Base-by-base conservation (phyloP, 1,140 invertebrate genomes). In the Hirudo medicinalis region DNA sequence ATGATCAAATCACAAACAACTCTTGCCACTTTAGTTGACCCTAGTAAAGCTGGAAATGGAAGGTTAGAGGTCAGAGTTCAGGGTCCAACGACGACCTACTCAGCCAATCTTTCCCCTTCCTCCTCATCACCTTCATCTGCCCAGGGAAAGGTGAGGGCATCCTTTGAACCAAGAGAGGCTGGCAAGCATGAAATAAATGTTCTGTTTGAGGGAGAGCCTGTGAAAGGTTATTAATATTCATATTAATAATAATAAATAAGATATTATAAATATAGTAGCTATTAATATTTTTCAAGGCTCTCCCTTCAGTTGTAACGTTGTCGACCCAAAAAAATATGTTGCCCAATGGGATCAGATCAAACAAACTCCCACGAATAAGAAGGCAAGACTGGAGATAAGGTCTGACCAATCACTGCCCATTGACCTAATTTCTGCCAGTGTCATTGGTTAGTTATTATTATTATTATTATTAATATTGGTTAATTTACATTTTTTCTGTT, bases 171-270 rank as follows among this genome's bases (percentile, higher is more conserved):
- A 5, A 73, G 75, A 8, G 76, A 78, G 57, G 54, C 75, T 13
- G 78, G 79, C 0, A 69, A 54, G 36, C 79, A 82, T 69, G 69
- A 89, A 78, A 91, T 98, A 5, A 94, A 93, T 76, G 94, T 98
- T 71, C 92, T 90, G 13, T 98, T 97, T 81, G 97, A 98, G 78
- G 93, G 95, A 74, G 90, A 94, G 77, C 86, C 90, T 71, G 90
- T 96, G 15, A 89, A 90, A 75, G 86, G 87, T 88, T 73, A 74
- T 78, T 73, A 29, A 32, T 25, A 63, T 63, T 63, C 11, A 13
- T 63, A 25, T 8, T 25, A 63, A 25, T 63, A 19, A n/a, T 32
- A 25, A 25, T 63, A 13, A 63, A 22, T 25, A 63, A 1, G 4
- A 11, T 49, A 49, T 49, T 15, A 49, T 15, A 49, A 17, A 15